Conservation (phyloP, 2,888 invertebrate genomes). For the Archips xylosteana region DNA sequence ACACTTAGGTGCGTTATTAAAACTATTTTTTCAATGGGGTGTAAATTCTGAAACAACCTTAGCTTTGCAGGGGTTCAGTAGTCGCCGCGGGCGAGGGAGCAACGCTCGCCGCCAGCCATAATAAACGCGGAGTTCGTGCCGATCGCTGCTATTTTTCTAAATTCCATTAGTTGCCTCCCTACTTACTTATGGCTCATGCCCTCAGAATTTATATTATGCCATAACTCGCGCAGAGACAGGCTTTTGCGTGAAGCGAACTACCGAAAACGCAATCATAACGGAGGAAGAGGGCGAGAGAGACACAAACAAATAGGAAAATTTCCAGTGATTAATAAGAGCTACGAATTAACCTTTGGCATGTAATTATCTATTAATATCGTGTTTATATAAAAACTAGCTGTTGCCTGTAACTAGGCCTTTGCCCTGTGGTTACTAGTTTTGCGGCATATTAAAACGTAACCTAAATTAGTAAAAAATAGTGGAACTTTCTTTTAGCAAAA, state of each 20-base stretch:
- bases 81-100: slow-evolving; percentile 21
- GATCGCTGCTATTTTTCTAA: slow-evolving; percentile 19
- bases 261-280: background rate
- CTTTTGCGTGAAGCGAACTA: background rate
- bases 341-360: background rate
- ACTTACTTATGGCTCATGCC: background rate
- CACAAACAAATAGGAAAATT: background rate
- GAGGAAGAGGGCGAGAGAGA: too few relatives aligned
- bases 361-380: background rate
- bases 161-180: slow-evolving; percentile 11
- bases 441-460: too few relatives aligned
- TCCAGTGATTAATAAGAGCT: background rate
- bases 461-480: too few relatives aligned
- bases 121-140: slow-evolving; percentile 11
- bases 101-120: slow-evolving; percentile 26
- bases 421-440: too few relatives aligned
- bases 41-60: slow-evolving; percentile 1
- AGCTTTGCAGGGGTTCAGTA: slow-evolving; percentile 27
- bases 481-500: too few relatives aligned
- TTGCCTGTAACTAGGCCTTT: too few relatives aligned
- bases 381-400: background rate
- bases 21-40: slow-evolving; percentile 20
- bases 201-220: background rate
- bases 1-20: background rate
- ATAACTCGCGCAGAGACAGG: background rate